Evolutionary conservation across 2,797 vertebrate species (phyloP), one percentile per base, ranked within the genome.

Genomic region (Thaleichthys pacificus): DNA sequence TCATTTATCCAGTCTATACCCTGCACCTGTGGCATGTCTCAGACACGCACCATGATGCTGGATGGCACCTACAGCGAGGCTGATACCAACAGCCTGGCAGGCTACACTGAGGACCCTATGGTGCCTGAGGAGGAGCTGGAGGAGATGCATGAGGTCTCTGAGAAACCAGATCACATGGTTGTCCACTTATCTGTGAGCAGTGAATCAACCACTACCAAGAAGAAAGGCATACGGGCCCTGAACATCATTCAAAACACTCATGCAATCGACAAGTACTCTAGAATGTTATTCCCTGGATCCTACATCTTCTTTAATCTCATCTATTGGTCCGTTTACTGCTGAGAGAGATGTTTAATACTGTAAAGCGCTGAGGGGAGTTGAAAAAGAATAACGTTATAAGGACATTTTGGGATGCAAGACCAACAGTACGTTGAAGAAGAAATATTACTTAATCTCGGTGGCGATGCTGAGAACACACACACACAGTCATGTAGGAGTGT

Each of bases 281-380:
- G 97, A 80, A 84, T 97, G 91, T 95, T 99, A 85, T 99, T 99
- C 75, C 97, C 97, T n/a, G 97, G 95, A 61, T 95, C 95, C 0
- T 99, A 96, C 84, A 97, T 99, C 86, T 93, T 98, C 91, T 99
- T 99, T 90, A 99, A 99, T 88, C 92, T 99, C 71, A 95, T 98
- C 90, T 99, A 99, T 83, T 99, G 97, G 97, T 96, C 93, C 3
- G 95, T 96, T 12, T 98, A 98, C 90, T 96, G 95, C 91, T 97
- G 91, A 92, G 17, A 38, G 61, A 51, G 63, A 60, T 21, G 38
- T 35, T 17, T 12, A 0, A 9, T 12, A 47, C 42, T 47, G 42
- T 12, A 58, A 30, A 66, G 47, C 68, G 58, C 14, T 17, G 19
- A n/a, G 19, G 51, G 19, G 51, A 51, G 49, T 15, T 14, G 17